Base-by-base conservation (phyloP, 2,888 invertebrate genomes). In the Amiota communis region DNA sequence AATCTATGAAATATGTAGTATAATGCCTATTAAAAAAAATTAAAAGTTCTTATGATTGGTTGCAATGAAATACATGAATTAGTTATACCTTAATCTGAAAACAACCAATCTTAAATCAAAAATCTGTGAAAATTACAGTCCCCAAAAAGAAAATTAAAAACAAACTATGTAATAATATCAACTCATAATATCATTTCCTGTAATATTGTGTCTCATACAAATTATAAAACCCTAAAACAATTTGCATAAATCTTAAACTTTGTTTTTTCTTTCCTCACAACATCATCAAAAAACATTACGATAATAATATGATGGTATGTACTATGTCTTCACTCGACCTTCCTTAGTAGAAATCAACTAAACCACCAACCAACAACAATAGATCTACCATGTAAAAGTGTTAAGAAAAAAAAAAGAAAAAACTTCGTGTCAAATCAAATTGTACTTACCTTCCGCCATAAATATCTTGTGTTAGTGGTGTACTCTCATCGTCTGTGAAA, bases 401-500 rank as follows among this genome's bases (percentile, higher is more conserved):
- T 36, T 36, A 36, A 36, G 4, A 36, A 36, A 36, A 36, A 36
- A 36, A 36, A 36, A 36, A 36, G 6, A 36, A 36, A 36, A 36
- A 36, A 36, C 36, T 36, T 36, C 36, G 6, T 36, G 36, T 36
- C 36, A 36, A 56, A 20, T 20, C 61, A 59, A 51, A 78, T 23
- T 17, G 36, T 65, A 82, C 92, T 90, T 91, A 97, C 97, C 97
- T 96, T 91, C 96, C 97, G 79, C 95, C 95, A 88, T 97, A 97
- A 86, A 96, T 95, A 87, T 96, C 96, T 87, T 95, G 95, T 78
- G 95, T 94, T 86, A 96, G 93, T 78, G 97, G 97, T 78, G 95
- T 93, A 85, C 95, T 95, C 90, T 97, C 96, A 87, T 97, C 97
- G 90, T 96, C 96, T 56, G 96, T 95, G 87, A 93, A 93, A 90